These are phyloP conservation scores for Lanistes nyassanus DNA, from an alignment of 1,140 invertebrate genomes.

Conservation along the genomic window DNA sequence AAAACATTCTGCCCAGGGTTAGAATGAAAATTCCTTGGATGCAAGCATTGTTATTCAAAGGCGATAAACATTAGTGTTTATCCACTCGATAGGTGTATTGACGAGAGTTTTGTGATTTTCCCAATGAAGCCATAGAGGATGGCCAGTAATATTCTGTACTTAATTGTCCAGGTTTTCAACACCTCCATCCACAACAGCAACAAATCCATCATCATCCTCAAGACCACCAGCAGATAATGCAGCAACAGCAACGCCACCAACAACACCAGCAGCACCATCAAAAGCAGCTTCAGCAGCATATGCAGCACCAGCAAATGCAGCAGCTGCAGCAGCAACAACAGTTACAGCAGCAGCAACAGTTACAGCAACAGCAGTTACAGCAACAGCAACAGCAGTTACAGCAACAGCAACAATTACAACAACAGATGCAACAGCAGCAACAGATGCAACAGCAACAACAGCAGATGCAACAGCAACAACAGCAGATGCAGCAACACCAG, in stretches of 20 bases:
- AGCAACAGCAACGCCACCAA: conserved; percentile 9
- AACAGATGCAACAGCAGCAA: conserved; percentile 14
- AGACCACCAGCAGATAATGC: conserved; percentile 1
- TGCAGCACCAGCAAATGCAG: conserved; percentile 14
- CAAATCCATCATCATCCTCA: conserved; percentile 12
- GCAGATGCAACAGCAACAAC: conserved; percentile 6
- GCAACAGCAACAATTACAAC: conserved; percentile 21
- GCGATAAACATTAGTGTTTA: too few species aligned
- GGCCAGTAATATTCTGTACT: too few species aligned
- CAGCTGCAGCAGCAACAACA: neutral
- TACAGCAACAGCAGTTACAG: conserved; percentile 4
- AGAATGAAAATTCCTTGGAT: too few species aligned
- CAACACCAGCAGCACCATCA: conserved; percentile 7
- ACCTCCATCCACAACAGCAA: conserved; percentile 12
- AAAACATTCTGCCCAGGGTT: too few species aligned
- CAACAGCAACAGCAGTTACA: conserved; percentile 4
- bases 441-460: neutral
- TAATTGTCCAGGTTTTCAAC: conserved; percentile 13
- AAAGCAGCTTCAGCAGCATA: conserved; percentile 21
- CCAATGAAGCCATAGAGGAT: too few species aligned
- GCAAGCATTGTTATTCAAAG: too few species aligned
- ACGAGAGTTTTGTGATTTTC: too few species aligned
- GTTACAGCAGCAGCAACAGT: conserved; percentile 8
- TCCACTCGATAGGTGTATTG: too few species aligned
- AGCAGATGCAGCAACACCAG: conserved; percentile 7